These are phyloP conservation scores for Mugil cephalus DNA, from an alignment of 2,113 vertebrate species.

Conservation along the genomic window DNA sequence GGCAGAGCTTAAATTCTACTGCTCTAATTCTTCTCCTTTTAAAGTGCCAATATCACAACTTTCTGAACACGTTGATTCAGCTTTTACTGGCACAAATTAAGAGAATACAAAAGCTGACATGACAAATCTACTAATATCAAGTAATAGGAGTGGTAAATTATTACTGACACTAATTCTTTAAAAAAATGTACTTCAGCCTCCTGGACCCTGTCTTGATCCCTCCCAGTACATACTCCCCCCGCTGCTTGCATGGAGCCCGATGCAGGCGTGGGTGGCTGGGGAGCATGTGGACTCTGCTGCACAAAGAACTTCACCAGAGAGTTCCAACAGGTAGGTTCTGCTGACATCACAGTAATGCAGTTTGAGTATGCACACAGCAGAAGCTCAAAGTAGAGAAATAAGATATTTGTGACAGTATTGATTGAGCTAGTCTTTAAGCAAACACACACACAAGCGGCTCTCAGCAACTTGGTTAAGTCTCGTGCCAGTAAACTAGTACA, in stretches of 20 bases:
- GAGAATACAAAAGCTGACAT: neutral
- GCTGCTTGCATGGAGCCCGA: slow-evolving; percentile 63
- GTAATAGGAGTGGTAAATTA: neutral
- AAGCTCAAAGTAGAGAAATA: too few species aligned
- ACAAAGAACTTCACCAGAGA: slow-evolving; percentile 54
- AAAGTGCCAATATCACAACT: neutral
- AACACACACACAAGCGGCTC: too few species aligned
- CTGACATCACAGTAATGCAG: neutral
- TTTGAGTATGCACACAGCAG: too few species aligned
- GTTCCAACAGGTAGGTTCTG: slow-evolving; percentile 78
- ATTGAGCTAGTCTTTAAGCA: too few species aligned
- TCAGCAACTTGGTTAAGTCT: too few species aligned
- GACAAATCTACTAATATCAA: neutral
- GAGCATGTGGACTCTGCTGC: slow-evolving; percentile 53
- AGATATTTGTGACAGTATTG: too few species aligned
- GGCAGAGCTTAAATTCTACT: neutral
- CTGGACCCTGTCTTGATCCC: neutral
- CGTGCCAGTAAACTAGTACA: too few species aligned
- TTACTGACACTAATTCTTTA: slow-evolving; percentile 1
- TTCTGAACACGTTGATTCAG: neutral
- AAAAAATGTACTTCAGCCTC: slow-evolving; percentile 37
- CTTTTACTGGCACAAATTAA: neutral
- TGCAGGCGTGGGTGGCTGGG: slow-evolving; percentile 80
- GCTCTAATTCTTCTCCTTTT: slow-evolving; percentile 6
- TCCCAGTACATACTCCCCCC: slow-evolving; percentile 26